phyloP scores from a whole-genome alignment of 2,888 invertebrate genomes.

The Cybosia mesomella region DNA sequence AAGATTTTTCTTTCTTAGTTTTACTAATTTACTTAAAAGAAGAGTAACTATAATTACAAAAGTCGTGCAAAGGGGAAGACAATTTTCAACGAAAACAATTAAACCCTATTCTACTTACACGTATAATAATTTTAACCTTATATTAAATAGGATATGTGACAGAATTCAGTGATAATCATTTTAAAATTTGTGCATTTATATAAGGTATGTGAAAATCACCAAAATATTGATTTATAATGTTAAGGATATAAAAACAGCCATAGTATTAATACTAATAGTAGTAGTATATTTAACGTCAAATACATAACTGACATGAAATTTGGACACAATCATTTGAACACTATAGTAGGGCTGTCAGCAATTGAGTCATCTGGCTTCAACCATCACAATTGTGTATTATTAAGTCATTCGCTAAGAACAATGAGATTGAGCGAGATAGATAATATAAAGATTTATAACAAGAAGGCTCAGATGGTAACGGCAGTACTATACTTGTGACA shows the following conservation, averaged over 20 bases:
- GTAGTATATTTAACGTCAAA: slow-evolving; percentile 27
- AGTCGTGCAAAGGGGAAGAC: slow-evolving; percentile 53
- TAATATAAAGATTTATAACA: not conserved
- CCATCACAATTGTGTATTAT: not conserved
- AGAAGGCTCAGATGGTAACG: not conserved
- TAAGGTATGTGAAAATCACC: slow-evolving; percentile 50
- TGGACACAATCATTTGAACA: slow-evolving; percentile 41
- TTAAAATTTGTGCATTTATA: slow-evolving; percentile 69
- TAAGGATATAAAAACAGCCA: slow-evolving; percentile 57
- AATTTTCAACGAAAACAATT: slow-evolving; percentile 38
- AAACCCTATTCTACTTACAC: slow-evolving; percentile 37
- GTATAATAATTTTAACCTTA: slow-evolving; percentile 43
- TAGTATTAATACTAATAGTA: slow-evolving; percentile 35
- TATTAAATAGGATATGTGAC: slow-evolving; percentile 54
- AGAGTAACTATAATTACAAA: slow-evolving; percentile 19
- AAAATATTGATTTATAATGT: slow-evolving; percentile 49
- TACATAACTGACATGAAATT: slow-evolving; percentile 31
- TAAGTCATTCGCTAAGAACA: not conserved
- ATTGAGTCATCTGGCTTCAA: not conserved
- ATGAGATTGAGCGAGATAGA: not conserved
- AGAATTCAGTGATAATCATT: slow-evolving; percentile 69
- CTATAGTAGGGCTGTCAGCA: slow-evolving; percentile 7
- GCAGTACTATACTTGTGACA: slow-evolving; percentile 18
- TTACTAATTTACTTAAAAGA: slow-evolving; percentile 5
- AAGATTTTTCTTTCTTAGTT: not conserved